Base-by-base conservation (phyloP, 1,140 invertebrate genomes). In the Brachionus sp. region DNA sequence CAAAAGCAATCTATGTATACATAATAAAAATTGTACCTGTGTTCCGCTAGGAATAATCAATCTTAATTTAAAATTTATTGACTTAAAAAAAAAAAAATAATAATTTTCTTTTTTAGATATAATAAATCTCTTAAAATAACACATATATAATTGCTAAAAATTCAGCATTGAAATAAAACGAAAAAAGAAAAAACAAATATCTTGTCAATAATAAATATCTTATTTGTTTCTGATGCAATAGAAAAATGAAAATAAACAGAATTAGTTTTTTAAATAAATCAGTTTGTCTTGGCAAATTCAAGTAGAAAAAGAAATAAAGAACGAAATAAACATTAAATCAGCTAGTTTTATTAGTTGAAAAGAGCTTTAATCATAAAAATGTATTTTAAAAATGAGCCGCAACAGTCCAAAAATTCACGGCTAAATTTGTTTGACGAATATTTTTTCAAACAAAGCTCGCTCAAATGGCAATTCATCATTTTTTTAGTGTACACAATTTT, bases 191-290 rank as follows among this genome's bases (percentile, higher is more conserved):
- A 70, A 70, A 70, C 35, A 70, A 70, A 70, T 70, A 70, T 70
- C 66, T 70, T 70, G 66, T 70, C 66, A n/a, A n/a, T n/a, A 70
- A 70, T 70, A 70, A 35, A 37, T 37, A 70, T 37, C 33, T 37
- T 70, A 70, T 70, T 35, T 70, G 33, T 70, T 70, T 35, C 66
- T 70, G 66, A 70, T 70, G 66, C 37, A 70, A 70, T 70, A 29
- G 66, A 70, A 70, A 70, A 70, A 70, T 70, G 66, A 70, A 70
- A 70, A 70, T 70, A 70, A 70, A 70, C 66, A 70, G 66, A 70
- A 70, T 70, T 70, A 70, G 66, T 70, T 70, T 70, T 70, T 70
- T 70, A 37, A 70, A 70, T 70, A 70, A 70, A 70, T 70, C 66
- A 70, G 35, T 70, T 70, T 70, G 66, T 70, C 66, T 70, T 70